Evolutionary conservation across 2,113 vertebrate species (phyloP), one percentile per base, ranked within the genome.

Genomic region (Apteryx owenii): DNA sequence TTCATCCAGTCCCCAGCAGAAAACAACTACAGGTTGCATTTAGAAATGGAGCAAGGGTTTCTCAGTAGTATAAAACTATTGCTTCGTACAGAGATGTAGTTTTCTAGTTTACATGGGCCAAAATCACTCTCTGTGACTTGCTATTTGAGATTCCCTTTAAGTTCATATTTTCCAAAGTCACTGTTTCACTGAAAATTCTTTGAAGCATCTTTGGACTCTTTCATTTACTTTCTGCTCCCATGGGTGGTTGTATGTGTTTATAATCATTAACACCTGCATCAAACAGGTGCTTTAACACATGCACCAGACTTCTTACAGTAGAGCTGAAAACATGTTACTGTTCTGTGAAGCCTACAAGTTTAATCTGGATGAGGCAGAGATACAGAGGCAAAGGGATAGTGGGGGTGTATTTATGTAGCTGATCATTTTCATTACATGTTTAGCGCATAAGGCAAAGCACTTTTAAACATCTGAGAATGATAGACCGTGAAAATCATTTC

Each of bases 151-250:
- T 80, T 77, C 85, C 11, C 16, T 54, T 61, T 21, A 25, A 85
- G 7, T 68, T 83, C 29, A 72, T 28, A n/a, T 38, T 60, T 68
- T 8, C 13, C 13, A 5, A 92, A 78, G 13, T 40, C 29, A 76
- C 46, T 69, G 28, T 60, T 93, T 84, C 31, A 36, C 5, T 62
- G 61, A 93, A 94, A 73, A 75, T 28, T 81, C 38, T 90, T 65
- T 72, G 66, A 90, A 88, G 82, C 36, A 85, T 33, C 7, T 88
- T 89, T 64, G 89, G 44, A 73, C 29, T 60, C 58, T 26, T 31
- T 60, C 56, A 31, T 60, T 60, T 8, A 18, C 12, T 40, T 66
- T 7, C 18, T 58, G 48, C 28, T 72, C 16, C 5, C 19, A 3
- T 11, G 29, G 38, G 4, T 13, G 16, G 8, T 12, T 71, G 38